Evolutionary conservation across 2,113 vertebrate species (phyloP), one percentile per base, ranked within the genome.

Genomic region (Fukomys damarensis): DNA sequence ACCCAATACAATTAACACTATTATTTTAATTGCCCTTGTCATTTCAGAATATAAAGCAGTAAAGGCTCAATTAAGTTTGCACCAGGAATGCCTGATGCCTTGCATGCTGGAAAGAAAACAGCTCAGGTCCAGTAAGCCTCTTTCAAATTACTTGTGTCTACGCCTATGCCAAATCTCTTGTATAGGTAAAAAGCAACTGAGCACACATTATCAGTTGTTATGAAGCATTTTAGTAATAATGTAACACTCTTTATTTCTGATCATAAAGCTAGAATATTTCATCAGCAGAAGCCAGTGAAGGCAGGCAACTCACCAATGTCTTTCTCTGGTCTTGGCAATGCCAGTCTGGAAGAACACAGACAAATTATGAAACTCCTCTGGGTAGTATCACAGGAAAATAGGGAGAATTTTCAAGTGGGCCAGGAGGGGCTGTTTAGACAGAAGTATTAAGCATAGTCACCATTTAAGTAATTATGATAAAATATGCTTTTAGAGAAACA

Each of bases 41-140:
- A 81, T 68, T 94, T 96, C 76, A 92, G 83, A 95, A 86, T 79
- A 89, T 61, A 32, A 95, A 89, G 72, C 32, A 85, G 65, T 63
- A 43, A 92, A 82, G 87, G 52, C 26, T 97, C 84, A 58, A 4
- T 82, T 80, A 90, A 93, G 30, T 24, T 84, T 81, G 28, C 28
- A 82, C 76, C 77, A 95, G 30, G 68, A 54, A 72, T 70, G 63
- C 26, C 86, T 77, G 68, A 77, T 19, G 41, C 32, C 70, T 87
- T 68, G 63, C 61, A 87, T 80, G 77, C 30, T n/a, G 86, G 68
- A 52, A 84, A 63, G 22, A 79, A n/a, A 77, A 79, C 74, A 83
- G 49, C 77, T 96, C 14, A 83, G 85, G 86, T 54, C 80, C 86
- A 87, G 8, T 24, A 22, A 43, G 54, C 63, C 72, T 77, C 46